phyloP scores from a whole-genome alignment of 2,888 invertebrate genomes.

The Aphidoletes aphidimyza region DNA sequence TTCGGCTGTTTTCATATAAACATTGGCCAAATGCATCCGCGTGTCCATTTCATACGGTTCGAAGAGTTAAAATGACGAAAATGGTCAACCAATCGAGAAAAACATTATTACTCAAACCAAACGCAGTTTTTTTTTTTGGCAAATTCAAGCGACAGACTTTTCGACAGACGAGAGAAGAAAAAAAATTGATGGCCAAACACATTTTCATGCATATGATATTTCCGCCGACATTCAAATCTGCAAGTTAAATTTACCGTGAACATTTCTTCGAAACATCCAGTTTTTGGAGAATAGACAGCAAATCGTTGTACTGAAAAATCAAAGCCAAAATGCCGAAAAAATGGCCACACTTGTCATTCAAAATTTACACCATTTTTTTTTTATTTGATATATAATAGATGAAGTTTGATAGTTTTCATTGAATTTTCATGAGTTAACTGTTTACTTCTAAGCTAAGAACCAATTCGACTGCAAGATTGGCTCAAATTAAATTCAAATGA shows the following conservation, averaged over 20 bases:
- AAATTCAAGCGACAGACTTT: background rate
- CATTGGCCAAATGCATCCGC: background rate
- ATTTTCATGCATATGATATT: conserved; percentile 31
- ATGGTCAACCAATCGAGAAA: conserved; percentile 45
- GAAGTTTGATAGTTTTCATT: background rate
- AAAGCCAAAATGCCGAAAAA: conserved; percentile 12
- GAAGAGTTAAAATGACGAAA: conserved; percentile 21
- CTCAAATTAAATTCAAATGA: background rate
- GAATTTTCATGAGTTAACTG: too few species aligned
- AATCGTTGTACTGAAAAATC: background rate
- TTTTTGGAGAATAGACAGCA: background rate
- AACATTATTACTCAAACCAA: conserved; percentile 48
- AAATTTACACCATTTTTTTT: background rate
- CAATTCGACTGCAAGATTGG: too few species aligned
- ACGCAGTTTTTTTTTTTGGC: background rate
- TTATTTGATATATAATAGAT: background rate
- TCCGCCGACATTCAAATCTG: conserved; percentile 12
- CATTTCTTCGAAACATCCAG: background rate
- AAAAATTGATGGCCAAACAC: conserved; percentile 31
- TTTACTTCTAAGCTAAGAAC: too few species aligned
- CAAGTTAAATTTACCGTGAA: conserved; percentile 52
- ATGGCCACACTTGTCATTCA: background rate
- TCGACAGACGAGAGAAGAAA: background rate
- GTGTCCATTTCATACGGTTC: background rate
- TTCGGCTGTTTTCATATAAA: too few species aligned